These are phyloP conservation scores for Limnodromus scolopaceus DNA, from an alignment of 2,797 vertebrate species.

Conservation along the genomic window DNA sequence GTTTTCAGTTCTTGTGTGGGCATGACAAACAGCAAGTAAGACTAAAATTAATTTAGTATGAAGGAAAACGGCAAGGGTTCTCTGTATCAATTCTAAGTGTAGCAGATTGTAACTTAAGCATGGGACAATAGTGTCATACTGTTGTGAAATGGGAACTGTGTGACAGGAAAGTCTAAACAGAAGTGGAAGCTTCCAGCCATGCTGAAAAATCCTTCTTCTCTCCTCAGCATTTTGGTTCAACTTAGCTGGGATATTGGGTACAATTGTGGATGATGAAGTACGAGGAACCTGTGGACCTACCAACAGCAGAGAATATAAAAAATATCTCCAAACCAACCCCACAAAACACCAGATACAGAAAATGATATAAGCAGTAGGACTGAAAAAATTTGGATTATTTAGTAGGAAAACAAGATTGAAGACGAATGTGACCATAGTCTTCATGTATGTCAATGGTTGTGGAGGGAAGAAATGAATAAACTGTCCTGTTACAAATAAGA, in stretches of 20 bases:
- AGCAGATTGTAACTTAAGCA: neutral
- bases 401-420: neutral
- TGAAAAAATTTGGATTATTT: neutral
- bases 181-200: neutral
- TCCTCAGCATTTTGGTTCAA: neutral
- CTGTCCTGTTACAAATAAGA: neutral
- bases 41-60: neutral
- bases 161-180: neutral
- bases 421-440: neutral
- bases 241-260: neutral
- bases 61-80: neutral
- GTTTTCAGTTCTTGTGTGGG: neutral
- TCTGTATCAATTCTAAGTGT: neutral
- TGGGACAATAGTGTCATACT: neutral
- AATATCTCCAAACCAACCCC: neutral
- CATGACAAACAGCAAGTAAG: neutral
- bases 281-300: neutral
- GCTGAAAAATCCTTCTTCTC: neutral
- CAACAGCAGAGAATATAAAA: neutral
- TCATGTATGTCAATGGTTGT: neutral
- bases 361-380: neutral
- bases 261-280: neutral
- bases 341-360: neutral
- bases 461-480: neutral
- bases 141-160: neutral